Evolutionary conservation across 1,140 invertebrate species (phyloP), one percentile per base, ranked within the genome.

Genomic region (Macrobrachium nipponense): DNA sequence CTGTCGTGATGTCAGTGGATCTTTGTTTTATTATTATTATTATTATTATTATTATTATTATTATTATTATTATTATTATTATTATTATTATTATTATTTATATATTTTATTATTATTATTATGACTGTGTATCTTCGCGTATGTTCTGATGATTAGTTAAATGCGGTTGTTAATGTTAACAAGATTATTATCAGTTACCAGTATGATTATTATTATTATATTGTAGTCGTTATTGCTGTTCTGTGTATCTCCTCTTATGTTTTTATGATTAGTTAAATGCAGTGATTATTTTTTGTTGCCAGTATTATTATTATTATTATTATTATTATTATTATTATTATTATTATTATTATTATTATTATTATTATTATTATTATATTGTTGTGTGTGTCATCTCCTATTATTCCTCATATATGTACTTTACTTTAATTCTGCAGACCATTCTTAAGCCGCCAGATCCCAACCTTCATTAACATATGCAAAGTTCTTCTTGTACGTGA

Each of bases 261-360:
- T 66, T 66, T 66, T 66, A 66, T 66, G 10, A 66, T n/a, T n/a
- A n/a, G n/a, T n/a, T n/a, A 5, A 66, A 17, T 66, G 10, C 44
- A 51, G 44, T n/a, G 27, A 36, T 36, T 36, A 36, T 36, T 36
- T 2, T 36, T 4, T 2, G 27, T 36, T 64, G 61, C 20, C 20
- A 64, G 11, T 64, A 18, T 64, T 64, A 64, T 64, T 64, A 20
- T 64, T 64, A 64, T 64, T 64, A 64, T 64, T 20, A 64, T 6
- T 64, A 64, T 11, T 17, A 64, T 64, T 64, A 64, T 64, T 20
- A 64, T 20, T 20, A 64, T 64, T 64, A 20, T 20, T 64, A 64
- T 64, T 64, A 64, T 20, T 64, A 20, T 64, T 10, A 64, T 64
- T 64, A 64, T 20, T 64, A 64, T 64, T 20, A 64, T 64, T 64